Percentiles rank a stretch among this genome's conserved stretches.
Evolutionary conservation across 2,888 invertebrate species (phyloP).

Genomic region (Pocota personata): DNA sequence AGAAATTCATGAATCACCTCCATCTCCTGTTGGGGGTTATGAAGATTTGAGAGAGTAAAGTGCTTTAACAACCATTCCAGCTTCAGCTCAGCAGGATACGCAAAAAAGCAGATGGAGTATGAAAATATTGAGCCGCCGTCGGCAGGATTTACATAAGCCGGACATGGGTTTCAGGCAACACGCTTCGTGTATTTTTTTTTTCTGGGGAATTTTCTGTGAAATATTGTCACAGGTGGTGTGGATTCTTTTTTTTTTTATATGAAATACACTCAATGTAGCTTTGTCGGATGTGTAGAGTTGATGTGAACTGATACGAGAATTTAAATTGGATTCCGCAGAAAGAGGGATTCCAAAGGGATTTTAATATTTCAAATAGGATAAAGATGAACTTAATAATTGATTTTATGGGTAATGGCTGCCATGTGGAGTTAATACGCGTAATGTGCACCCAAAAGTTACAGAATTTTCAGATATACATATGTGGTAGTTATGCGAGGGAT

Average conservation of each 20-base stretch:
- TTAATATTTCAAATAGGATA: conserved; percentile 52
- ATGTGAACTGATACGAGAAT: conserved; percentile 24
- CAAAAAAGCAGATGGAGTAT: conserved; percentile 13
- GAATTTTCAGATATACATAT: too few species aligned
- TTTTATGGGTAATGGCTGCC: conserved; percentile 5
- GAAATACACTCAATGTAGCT: neutral
- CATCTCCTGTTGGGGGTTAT: neutral
- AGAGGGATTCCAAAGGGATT: conserved; percentile 17
- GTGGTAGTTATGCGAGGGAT: too few species aligned
- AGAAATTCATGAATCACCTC: conserved; percentile 34
- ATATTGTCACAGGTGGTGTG: conserved; percentile 40
- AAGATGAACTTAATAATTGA: conserved; percentile 25
- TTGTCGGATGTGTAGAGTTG: neutral
- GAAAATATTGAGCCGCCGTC: conserved; percentile 13
- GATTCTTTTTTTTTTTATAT: neutral
- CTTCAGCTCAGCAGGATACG: conserved; percentile 18
- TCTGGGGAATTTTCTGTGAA: neutral
- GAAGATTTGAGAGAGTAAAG: neutral
- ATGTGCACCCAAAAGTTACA: too few species aligned
- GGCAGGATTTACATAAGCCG: conserved; percentile 45
- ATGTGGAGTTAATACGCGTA: neutral
- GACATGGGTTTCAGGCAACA: neutral
- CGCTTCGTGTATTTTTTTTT: neutral
- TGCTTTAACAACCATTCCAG: neutral
- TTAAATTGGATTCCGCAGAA: conserved; percentile 48